Conservation (phyloP, 2,888 invertebrate species). For the Pristionchus fissidentatus region DNA sequence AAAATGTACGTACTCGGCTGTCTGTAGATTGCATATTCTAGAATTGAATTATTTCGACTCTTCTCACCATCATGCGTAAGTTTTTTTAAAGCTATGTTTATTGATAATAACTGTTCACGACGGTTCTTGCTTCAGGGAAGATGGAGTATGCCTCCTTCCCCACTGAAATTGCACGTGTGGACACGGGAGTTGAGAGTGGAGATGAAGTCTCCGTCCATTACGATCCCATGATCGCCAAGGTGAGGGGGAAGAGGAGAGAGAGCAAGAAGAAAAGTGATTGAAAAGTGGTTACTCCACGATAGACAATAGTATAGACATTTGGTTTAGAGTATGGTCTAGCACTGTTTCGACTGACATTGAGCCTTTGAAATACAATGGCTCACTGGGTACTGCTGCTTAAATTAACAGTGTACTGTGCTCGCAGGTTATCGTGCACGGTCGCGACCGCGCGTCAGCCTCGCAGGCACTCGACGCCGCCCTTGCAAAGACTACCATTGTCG, state of each 20-base stretch:
- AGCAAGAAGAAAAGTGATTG: no score
- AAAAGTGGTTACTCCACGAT: no score
- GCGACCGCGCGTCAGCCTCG: slow-evolving; percentile 70
- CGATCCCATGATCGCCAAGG: slow-evolving; percentile 99
- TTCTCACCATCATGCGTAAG: no score
- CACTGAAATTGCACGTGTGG: slow-evolving; percentile 81
- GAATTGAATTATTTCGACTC: not conserved
- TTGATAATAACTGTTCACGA: no score
- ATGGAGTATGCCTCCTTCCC: slow-evolving; percentile 72
- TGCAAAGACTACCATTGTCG: slow-evolving; percentile 83
- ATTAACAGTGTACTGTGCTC: not conserved
- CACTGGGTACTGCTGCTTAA: not conserved
- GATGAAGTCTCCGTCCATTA: slow-evolving; percentile 98
- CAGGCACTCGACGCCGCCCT: slow-evolving; percentile 67
- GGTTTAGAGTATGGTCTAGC: no score
- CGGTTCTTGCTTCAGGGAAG: slow-evolving; percentile 63
- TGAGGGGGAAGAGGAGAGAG: slow-evolving; percentile 43
- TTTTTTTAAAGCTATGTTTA: no score
- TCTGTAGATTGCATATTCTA: not conserved
- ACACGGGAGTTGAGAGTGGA: slow-evolving; percentile 83
- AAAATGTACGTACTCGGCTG: not conserved
- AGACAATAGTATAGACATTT: no score
- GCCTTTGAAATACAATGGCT: not conserved
- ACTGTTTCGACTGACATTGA: no score
- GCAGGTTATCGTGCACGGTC: slow-evolving; percentile 91